Evolutionary conservation across 2,113 vertebrate species (phyloP), one percentile per base, ranked within the genome.

Genomic region (Ageneiosus marmoratus): DNA sequence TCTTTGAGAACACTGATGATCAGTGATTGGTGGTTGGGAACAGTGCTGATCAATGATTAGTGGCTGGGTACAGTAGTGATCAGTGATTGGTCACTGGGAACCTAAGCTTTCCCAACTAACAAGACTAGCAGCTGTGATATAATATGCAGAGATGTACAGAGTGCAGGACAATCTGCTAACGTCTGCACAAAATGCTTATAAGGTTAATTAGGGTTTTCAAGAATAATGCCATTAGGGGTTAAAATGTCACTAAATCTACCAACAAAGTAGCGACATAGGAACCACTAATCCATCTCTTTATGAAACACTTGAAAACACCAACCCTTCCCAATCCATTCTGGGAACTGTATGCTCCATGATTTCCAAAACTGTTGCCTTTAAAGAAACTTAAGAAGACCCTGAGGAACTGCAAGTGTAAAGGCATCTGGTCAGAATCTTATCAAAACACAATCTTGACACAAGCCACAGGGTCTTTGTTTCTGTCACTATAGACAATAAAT

Each of bases 361-460:
- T 75, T 50, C 48, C 12, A 50, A 50, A 50, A 48, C 27, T 11
- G n/a, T 8, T 76, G 1, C 50, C 73, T 55, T 76, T 53, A 76
- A 37, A 18, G 73, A 76, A 53, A 55, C 29, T 24, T 55, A 55
- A 34, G 16, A 10, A 37, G 4, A 34, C 29, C 73, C 29, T 24
- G 3, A 37, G 50, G 50, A 76, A 34, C 73, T 75, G 22, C 29
- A 37, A 22, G 18, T 75, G 29, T 75, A 75, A 76, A 76, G 53
- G 46, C 50, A 55, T 76, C 50, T 37, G 73, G 50, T 76, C 29
- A 55, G 10, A 37, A 55, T 76, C 73, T 37, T 34, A 76, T 76
- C 73, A 76, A 34, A 76, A 76, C 50, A 76, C 73, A 55, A 55
- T 55, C 50, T 55, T 55, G 27, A 76, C 29, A 55, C 50, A 55